Conservation (phyloP, 2,113 vertebrate species). For the Cyphomyrus plagiostoma region DNA sequence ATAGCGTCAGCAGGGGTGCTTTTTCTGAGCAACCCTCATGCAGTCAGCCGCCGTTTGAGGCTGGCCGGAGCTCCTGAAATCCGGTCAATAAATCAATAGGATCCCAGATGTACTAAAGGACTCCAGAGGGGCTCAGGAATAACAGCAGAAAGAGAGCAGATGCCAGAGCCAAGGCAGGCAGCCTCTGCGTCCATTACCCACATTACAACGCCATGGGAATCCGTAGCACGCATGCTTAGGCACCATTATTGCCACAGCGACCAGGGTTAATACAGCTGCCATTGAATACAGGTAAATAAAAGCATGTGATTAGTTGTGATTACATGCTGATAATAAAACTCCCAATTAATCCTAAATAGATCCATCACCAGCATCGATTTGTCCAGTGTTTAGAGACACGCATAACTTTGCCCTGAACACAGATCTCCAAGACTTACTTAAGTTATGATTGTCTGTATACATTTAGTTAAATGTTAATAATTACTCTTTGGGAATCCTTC, state of each 20-base stretch:
- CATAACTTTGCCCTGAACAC: neutral
- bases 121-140: neutral
- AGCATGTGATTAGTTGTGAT: neutral
- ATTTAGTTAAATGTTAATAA: neutral
- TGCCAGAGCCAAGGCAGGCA: neutral
- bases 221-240: neutral
- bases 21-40: neutral
- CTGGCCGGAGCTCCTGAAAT: neutral
- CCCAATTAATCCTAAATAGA: neutral
- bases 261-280: neutral
- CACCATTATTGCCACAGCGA: neutral
- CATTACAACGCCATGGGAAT: neutral
- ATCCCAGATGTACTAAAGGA: neutral
- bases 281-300: neutral
- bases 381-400: neutral
- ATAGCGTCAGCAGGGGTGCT: neutral
- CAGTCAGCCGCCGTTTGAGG: neutral
- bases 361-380: neutral
- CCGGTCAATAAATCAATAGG: neutral
- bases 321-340: neutral
- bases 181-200: neutral
- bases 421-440: neutral
- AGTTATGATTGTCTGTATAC: neutral
- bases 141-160: neutral
- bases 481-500: neutral